Conservation (phyloP, 2,113 vertebrate genomes). For the Daboia siamensis region DNA sequence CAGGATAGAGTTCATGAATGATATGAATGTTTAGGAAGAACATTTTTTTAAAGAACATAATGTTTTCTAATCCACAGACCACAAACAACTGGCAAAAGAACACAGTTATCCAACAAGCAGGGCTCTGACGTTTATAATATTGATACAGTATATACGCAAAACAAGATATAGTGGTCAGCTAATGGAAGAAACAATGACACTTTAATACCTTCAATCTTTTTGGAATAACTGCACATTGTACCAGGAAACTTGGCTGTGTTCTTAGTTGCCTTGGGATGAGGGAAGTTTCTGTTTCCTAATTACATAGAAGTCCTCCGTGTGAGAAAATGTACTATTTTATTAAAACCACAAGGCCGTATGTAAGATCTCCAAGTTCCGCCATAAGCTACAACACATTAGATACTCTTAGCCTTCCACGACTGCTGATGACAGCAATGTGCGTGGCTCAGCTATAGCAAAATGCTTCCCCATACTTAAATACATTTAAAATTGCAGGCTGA, state of each 20-base stretch:
- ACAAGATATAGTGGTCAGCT: not conserved
- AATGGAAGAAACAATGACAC: not conserved
- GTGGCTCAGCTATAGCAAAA: not conserved
- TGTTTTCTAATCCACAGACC: not conserved
- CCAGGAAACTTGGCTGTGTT: not conserved
- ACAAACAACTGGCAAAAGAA: not conserved
- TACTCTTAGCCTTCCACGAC: not conserved
- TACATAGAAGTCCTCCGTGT: not conserved
- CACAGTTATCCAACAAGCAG: not conserved
- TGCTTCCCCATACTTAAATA: not conserved
- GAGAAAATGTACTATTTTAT: not conserved
- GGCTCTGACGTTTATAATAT: not conserved
- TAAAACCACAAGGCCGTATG: not conserved
- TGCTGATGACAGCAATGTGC: not conserved
- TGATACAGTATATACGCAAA: not conserved
- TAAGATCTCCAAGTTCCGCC: not conserved
- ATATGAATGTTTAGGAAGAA: not conserved
- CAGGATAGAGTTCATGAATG: not conserved
- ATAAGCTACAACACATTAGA: not conserved
- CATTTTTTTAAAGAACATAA: not conserved
- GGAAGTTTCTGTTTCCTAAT: not conserved
- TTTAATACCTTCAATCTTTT: not conserved
- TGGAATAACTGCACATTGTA: not conserved
- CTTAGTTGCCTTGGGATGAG: not conserved
- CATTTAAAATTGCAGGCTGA: not conserved